Evolutionary conservation across 2,797 vertebrate genomes (phyloP).

Genomic region (Menidia menidia): DNA sequence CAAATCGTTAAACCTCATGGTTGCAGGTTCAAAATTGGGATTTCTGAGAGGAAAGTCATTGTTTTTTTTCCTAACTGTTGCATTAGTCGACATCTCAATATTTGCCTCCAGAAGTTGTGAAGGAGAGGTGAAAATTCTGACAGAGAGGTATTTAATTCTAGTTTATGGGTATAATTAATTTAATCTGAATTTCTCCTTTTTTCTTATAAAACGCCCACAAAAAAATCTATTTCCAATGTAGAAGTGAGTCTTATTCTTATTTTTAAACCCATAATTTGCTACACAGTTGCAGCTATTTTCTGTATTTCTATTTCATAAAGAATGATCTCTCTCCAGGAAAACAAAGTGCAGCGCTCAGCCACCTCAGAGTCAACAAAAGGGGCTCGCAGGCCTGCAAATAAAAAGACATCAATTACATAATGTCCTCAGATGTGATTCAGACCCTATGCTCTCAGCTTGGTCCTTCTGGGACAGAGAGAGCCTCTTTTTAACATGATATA

Average conservation of each 20-base stretch:
- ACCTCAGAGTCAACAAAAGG: constrained; percentile 24
- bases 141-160: no score
- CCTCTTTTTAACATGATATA: constrained; percentile 33
- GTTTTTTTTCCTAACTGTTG: no score
- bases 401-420: constrained; percentile 48
- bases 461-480: constrained; percentile 9
- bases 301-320: not conserved
- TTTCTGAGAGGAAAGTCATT: no score
- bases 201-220: not conserved
- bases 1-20: not conserved
- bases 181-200: no score
- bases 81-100: no score
- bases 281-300: not conserved
- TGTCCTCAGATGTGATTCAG: constrained; percentile 42
- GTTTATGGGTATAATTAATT: no score
- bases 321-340: constrained; percentile 5
- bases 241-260: not conserved
- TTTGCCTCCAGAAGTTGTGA: no score
- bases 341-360: not conserved
- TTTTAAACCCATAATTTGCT: constrained; percentile 1
- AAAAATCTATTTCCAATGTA: no score
- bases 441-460: constrained; percentile 34
- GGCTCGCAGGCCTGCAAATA: constrained; percentile 39
- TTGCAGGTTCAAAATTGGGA: no score
- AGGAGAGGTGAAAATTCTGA: no score